Percentiles rank a stretch among this genome's conserved stretches.
phyloP scores from a whole-genome alignment of 2,888 invertebrate genomes.

The Tupiocoris notatus region DNA sequence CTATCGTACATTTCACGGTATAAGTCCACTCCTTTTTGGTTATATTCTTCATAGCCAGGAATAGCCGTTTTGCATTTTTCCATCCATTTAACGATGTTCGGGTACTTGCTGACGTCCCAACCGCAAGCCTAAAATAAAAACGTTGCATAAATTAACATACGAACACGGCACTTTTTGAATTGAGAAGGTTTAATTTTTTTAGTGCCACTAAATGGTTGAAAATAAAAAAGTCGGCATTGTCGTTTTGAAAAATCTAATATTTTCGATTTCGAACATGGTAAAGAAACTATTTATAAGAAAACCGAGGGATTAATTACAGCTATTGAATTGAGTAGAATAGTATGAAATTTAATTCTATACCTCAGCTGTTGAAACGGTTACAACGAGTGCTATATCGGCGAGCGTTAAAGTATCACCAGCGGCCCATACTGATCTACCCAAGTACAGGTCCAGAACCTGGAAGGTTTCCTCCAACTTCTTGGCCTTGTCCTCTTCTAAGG shows the following conservation, averaged over 20 bases:
- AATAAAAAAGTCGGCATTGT: neutral
- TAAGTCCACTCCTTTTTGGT: slow-evolving; percentile 49
- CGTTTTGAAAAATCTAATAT: too few relatives aligned
- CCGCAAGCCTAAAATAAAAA: slow-evolving; percentile 54
- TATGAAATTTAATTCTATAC: slow-evolving; percentile 52
- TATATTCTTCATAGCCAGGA: slow-evolving; percentile 59
- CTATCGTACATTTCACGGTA: slow-evolving; percentile 16
- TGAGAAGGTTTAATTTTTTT: neutral
- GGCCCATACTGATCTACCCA: slow-evolving; percentile 63
- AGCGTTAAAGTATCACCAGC: slow-evolving; percentile 73
- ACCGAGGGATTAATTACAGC: neutral
- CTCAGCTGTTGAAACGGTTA: slow-evolving; percentile 69
- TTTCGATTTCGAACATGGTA: too few relatives aligned
- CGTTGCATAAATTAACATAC: neutral
- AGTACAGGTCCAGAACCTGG: slow-evolving; percentile 60
- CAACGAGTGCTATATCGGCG: slow-evolving; percentile 71
- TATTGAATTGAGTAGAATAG: neutral
- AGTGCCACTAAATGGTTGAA: neutral
- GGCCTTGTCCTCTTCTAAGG: slow-evolving; percentile 65
- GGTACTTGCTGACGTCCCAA: slow-evolving; percentile 67
- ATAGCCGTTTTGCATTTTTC: slow-evolving; percentile 61
- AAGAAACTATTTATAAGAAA: too few relatives aligned
- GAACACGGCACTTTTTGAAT: neutral
- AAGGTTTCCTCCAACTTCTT: slow-evolving; percentile 69
- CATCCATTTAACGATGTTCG: slow-evolving; percentile 67